Base-by-base conservation (phyloP, 2,888 invertebrate species). In the Diarsia rubi region DNA sequence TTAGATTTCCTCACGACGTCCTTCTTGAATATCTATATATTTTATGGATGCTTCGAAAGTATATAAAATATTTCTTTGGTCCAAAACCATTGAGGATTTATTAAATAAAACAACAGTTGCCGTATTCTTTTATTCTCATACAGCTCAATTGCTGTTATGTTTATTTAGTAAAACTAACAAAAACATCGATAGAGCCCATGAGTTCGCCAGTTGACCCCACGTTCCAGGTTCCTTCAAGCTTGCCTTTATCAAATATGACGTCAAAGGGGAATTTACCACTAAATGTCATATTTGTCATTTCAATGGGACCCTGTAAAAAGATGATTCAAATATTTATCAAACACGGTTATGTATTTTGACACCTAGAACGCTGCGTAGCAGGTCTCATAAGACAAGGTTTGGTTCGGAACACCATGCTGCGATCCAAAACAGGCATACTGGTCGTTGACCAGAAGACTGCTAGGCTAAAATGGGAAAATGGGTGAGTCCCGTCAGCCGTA, bases 201-300 rank as follows among this genome's bases (percentile, higher is more conserved):
- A 68, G 4, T 72, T 81, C 81, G 11, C 52, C 64, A 3, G 52
- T 63, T 27, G 45, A 16, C 0, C n/a, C 70, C 12, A 67, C 19
- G 19, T 59, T 70, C 76, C 76, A 81, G 14, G 27, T n/a, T 14
- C 6, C 31, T 54, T 76, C 71, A 1, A 80, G 0, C 47, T 80
- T 80, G 31, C 81, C 79, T 68, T 77, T 80, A 0, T 76, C 27
- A 64, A 80, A 80, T 12, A 47, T 24, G 37, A 80, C 59, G 0
- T 45, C 47, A 21, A 80, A 80, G 0, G 81, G 81, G n/a, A 81
- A 68, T 0, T 60, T 31, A n/a, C 77, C 81, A 57, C 3, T 77
- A n/a, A 71, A 76, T 49, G 80, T 31, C 77, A 80, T 37, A 62
- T 80, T 80, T 49, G 47, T 0, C 27, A 72, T 2, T 5, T 2